Evolutionary conservation across 2,113 vertebrate species (phyloP), one percentile per base, ranked within the genome.

Genomic region (Dolichallabes microphthalmus): DNA sequence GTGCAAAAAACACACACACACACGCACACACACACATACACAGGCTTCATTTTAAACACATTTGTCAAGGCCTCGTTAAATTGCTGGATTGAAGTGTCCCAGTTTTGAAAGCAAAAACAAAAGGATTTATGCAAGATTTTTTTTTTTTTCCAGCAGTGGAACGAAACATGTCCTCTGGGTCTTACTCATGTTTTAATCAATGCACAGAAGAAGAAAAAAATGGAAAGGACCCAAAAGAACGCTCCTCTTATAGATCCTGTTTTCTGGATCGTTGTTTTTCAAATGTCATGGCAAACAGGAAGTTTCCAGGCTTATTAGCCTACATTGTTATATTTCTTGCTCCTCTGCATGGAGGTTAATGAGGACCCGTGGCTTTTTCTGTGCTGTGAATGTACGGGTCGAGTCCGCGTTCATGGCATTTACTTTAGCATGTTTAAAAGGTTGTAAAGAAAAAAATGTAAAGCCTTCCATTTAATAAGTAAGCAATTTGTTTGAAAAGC

Each of bases 121-220:
- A 89, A 80, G 90, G 87, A 91, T 93, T 93, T 91, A 87, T 87
- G 79, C 79, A 79, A 90, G 89, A 88, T 89, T 89, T 91, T 80
- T 78, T 86, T 86, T 89, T 91, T 80, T 78, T 86, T 86, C 89
- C 88, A 76, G 90, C 89, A 87, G 84, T 80, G 88, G 85, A 90
- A 88, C 85, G 84, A 85, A 92, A 89, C 57, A 86, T 92, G 90
- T 91, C 94, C 92, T 89, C 64, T 82, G 91, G 93, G 92, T 87
- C 75, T 85, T 88, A 89, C 90, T 91, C 89, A 93, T 90, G 89
- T 93, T 91, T 86, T 84, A 87, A 92, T 89, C 64, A 76, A n/a
- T 22, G 13, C 73, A 35, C 73, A 88, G 58, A 88, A 79, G 80
- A 89, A 45, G 35, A 35, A 69, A 15, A 2, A 12, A 71, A 90